Base-by-base conservation (phyloP, 2,113 vertebrate genomes). In the Dendrocopos noguchii region DNA sequence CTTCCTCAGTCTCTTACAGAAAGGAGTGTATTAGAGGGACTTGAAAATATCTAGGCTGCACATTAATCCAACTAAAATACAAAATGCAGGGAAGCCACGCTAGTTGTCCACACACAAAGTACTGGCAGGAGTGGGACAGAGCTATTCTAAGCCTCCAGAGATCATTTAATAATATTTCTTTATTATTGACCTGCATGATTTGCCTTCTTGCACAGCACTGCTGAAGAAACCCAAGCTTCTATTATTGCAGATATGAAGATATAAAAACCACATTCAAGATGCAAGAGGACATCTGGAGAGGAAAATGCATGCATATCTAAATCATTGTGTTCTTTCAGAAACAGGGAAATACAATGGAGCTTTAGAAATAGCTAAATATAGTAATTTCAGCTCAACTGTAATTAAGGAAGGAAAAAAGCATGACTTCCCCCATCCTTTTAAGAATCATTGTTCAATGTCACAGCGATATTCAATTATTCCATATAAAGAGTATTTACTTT, bases 341-440 rank as follows among this genome's bases (percentile, higher is more conserved):
- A 70, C 47, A 72, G 64, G 63, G 80, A 85, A 94, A 92, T 31
- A 95, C 94, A 96, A 93, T 91, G 76, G 73, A 91, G 90, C 95
- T 96, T 95, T 96, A 94, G 94, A 96, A 96, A 95, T 71, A 96
- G 96, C 95, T 95, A 95, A 96, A 94, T 92, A 92, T 91, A 95
- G 95, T 94, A 61, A 96, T 96, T 94, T 96, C 74, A 89, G 84
- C 80, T 94, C 76, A 72, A 50, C 94, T 95, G 94, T 95, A 94
- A 96, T 96, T 95, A 96, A 91, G 93, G 81, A 71, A 85, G 93
- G 90, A 92, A 89, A 94, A 96, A 94, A 96, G 76, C 90, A 57
- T 61, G 85, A 90, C 87, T 96, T 95, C 84, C 90, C 44, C 85
- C 89, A 72, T 85, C 90, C 76, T 95, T 96, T 94, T 78, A 96